Base-by-base conservation (phyloP, 2,888 invertebrate genomes). In the Lacanobia oleracea region DNA sequence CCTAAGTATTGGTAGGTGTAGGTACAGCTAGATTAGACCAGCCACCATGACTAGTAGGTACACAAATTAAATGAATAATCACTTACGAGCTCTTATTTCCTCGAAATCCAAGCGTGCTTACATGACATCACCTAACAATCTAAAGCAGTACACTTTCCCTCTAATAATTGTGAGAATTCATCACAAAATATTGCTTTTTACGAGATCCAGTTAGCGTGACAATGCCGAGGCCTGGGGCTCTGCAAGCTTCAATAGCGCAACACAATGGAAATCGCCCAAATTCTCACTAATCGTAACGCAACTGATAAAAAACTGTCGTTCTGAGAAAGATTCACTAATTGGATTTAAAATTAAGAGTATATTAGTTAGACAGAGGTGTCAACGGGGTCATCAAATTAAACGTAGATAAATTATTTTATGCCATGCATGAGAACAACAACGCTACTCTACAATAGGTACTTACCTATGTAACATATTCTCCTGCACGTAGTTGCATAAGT, bases 111-210 rank as follows among this genome's bases (percentile, higher is more conserved):
- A 65, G 57, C 66, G 6, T 65, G 53, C 53, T 69, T 62, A 61
- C 56, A 54, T 73, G 70, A 64, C 65, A 68, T 72, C 61, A 65
- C 6, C 10, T 27, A 40, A 60, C 61, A 65, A 72, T 67, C 64
- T 78, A 59, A 75, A 64, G 43, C 48, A 65, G 53, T 21, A 70
- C 37, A 75, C 83, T 81, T 81, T 81, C 79, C 27, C 79, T 43
- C 18, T 63, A 62, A 62, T 75, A 65, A 75, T 65, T 61, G 78
- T 78, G 78, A 69, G 80, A 78, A 78, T 69, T 61, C n/a, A 69
- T 56, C 1, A 69, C 69, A 69, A 78, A 75, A 75, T 77, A 67
- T 56, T 48, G 27, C 45, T 75, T 78, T 75, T 78, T 75, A 65
- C 68, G 16, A 68, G 51, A 43, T 33, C 56, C 48, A 64, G 63